phyloP scores from a whole-genome alignment of 2,113 vertebrate genomes.

The Ia io region DNA sequence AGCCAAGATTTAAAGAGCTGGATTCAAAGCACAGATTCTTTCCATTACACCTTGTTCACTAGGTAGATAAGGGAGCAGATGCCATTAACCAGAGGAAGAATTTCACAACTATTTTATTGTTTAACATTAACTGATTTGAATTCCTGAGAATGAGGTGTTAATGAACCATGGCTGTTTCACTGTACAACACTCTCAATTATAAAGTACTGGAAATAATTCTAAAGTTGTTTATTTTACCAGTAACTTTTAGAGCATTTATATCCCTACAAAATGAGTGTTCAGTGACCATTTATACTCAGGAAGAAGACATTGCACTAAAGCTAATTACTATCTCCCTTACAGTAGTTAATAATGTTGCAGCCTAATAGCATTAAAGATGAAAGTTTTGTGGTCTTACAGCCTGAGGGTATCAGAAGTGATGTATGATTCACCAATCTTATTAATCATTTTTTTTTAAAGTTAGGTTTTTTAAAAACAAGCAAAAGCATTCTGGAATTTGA shows the following conservation, averaged over 20 bases:
- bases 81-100: neutral
- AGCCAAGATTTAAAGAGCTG: neutral
- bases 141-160: neutral
- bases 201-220: neutral
- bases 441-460: neutral
- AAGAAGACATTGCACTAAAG: neutral
- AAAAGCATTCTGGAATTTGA: constrained; percentile 48
- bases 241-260: neutral
- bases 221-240: neutral
- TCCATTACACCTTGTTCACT: neutral
- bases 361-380: neutral
- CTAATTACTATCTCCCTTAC: neutral
- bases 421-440: neutral
- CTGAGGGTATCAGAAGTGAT: neutral
- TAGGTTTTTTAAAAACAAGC: neutral
- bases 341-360: neutral
- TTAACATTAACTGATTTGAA: neutral
- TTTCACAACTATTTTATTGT: constrained; percentile 1
- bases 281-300: neutral
- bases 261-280: neutral
- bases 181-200: neutral
- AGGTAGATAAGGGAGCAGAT: neutral
- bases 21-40: neutral
- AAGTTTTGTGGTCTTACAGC: constrained; percentile 25
- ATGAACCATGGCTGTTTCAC: neutral